phyloP scores from a whole-genome alignment of 2,113 vertebrate species.

The Pyrgilauda ruficollis region DNA sequence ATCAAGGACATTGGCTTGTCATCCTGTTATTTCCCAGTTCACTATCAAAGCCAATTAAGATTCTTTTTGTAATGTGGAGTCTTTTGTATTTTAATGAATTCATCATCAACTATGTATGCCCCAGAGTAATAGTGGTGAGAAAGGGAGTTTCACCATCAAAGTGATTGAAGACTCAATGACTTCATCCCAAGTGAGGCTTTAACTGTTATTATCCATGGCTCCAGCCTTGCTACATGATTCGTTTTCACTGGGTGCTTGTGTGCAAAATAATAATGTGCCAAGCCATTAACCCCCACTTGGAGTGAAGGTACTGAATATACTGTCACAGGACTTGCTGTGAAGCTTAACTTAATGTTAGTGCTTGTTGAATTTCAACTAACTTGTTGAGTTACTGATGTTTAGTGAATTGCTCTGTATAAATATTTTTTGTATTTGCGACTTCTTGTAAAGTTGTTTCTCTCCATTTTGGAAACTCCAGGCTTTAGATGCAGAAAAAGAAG shows the following conservation, averaged over 20 bases:
- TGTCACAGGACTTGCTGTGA: not conserved
- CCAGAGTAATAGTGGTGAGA: not conserved
- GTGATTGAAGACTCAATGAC: not conserved
- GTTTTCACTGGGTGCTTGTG: not conserved
- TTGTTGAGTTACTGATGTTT: not conserved
- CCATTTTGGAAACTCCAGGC: not conserved
- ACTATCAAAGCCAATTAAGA: not conserved
- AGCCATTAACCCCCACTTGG: not conserved
- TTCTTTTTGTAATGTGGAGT: not conserved
- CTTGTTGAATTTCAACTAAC: not conserved
- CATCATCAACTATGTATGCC: not conserved
- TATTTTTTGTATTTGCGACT: not conserved
- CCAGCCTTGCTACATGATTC: not conserved
- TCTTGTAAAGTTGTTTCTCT: not conserved
- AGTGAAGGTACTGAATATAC: not conserved
- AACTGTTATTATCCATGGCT: rapidly evolving
- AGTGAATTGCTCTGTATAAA: not conserved
- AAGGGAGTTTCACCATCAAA: not conserved
- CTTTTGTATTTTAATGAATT: conserved; percentile 26
- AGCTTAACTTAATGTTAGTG: not conserved
- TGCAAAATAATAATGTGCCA: not conserved
- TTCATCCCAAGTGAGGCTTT: not conserved
- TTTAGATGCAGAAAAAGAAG: not conserved
- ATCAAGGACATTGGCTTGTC: not conserved
- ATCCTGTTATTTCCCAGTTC: not conserved